These are phyloP conservation scores for Meiosimyza platycephala DNA, from an alignment of 2,888 invertebrate species.

Conservation along the genomic window DNA sequence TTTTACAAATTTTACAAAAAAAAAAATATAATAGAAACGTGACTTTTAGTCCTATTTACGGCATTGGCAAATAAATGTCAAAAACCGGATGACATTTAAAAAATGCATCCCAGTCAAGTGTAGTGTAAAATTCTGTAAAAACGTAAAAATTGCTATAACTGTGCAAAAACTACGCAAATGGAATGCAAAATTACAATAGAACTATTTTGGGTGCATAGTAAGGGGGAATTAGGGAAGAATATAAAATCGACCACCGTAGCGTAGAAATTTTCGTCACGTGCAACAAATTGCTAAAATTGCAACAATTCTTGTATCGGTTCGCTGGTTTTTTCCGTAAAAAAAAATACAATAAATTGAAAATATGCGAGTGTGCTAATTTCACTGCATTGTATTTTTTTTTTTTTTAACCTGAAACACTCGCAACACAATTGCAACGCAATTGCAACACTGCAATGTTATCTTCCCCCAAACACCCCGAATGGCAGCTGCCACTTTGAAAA, in stretches of 20 bases:
- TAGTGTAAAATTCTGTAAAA: neutral
- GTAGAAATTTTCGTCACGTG: constrained; percentile 35
- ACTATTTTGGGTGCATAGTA: neutral
- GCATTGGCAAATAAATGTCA: constrained; percentile 7
- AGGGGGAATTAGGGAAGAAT: neutral
- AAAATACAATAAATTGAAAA: constrained; percentile 2
- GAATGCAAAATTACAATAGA: neutral
- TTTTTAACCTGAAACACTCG: no score
- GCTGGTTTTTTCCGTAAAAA: constrained; percentile 28
- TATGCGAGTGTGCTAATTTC: neutral
- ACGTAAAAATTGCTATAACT: neutral
- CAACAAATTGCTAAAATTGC: constrained; percentile 37
- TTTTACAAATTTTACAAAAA: neutral
- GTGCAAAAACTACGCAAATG: no score
- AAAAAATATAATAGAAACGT: neutral
- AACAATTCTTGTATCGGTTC: constrained; percentile 26
- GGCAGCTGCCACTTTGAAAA: no score
- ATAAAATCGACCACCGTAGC: constrained; percentile 39
- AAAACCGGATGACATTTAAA: constrained; percentile 13
- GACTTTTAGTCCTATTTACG: neutral
- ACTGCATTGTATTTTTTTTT: neutral
- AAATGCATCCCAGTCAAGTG: constrained; percentile 4
- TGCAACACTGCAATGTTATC: no score
- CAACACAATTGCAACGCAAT: no score
- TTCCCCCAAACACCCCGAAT: no score